phyloP scores from a whole-genome alignment of 1,140 invertebrate genomes.

The Dendroctonus ponderosae region DNA sequence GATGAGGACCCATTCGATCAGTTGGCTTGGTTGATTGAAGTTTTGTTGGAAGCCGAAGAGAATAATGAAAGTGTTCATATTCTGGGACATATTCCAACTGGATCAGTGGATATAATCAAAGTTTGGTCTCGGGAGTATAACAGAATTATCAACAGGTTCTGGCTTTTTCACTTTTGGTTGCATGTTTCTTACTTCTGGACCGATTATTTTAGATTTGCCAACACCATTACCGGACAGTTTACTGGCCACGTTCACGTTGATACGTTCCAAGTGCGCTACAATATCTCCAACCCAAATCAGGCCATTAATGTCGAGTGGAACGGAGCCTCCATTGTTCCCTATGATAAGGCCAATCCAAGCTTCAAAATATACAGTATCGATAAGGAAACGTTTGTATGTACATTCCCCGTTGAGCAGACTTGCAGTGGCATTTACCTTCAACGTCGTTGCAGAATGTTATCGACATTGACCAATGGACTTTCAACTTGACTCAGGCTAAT shows the following conservation, averaged over 20 bases:
- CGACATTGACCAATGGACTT: conserved; percentile 58
- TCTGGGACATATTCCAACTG: conserved; percentile 77
- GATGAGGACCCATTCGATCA: conserved; percentile 65
- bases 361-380: conserved; percentile 76
- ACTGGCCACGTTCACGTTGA: conserved; percentile 80
- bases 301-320: conserved; percentile 72
- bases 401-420: too few relatives aligned
- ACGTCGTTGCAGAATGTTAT: conserved; percentile 20
- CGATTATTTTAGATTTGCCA: conserved; percentile 48
- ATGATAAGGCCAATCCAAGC: conserved; percentile 71
- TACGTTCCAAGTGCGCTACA: conserved; percentile 68
- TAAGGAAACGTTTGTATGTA: conserved; percentile 60
- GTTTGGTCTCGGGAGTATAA: conserved; percentile 68
- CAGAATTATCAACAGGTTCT: conserved; percentile 53
- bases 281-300: conserved; percentile 44
- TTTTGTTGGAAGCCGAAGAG: conserved; percentile 67
- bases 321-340: conserved; percentile 70
- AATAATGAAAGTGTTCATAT: conserved; percentile 76
- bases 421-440: too few relatives aligned
- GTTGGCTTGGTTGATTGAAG: conserved; percentile 73
- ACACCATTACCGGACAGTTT: conserved; percentile 73
- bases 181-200: neutral
- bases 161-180: neutral
- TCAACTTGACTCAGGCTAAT: conserved; percentile 78
- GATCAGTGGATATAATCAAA: conserved; percentile 62